Base-by-base conservation (phyloP, 2,888 invertebrate genomes). In the Harpagoxenus sublaevis region DNA sequence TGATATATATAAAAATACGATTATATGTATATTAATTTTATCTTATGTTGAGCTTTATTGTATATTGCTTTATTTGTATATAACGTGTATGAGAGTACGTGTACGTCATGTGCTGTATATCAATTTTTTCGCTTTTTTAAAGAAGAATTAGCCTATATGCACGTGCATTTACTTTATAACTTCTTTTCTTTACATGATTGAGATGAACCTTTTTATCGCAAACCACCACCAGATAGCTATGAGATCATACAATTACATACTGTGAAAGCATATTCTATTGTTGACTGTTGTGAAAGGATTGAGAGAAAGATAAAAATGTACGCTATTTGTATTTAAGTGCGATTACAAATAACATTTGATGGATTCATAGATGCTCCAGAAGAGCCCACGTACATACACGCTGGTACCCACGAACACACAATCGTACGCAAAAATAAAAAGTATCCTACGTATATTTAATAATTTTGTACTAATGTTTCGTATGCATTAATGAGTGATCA, bases 381-480 rank as follows among this genome's bases (percentile, higher is more conserved):
- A 83, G 51, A 85, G 53, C 15, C 3, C 39, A 55, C 42, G 15
- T 12, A 51, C 18, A n/a, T 31, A 68, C 12, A 70, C 70, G 18
- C 15, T 15, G 12, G 23, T 15, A 15, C 5, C 18, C 39, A 39
- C 23, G 4, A 23, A 71, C 18, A 42, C 18, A 18, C 60, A 77
- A 73, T 70, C 39, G 55, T 62, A 31, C 42, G 28, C n/a, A 45
- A 68, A 78, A 85, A 74, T 86, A 68, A 78, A 55, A 70, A 84
- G 62, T 65, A 68, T 75, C 35, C 81, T 91, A 88, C 57, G 86
- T 81, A 87, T 84, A 86, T 71, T 85, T 77, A 55, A 42, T 89
- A 87, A 88, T 90, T 92, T 92, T 92, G 90, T 92, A 91, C 92
- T 91, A 90, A 88, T 74, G 79, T 85, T 89, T 79, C 87, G 31